Evolutionary conservation across 2,888 invertebrate genomes (phyloP), one percentile per base, ranked within the genome.

Genomic region (Baronia brevicornis): DNA sequence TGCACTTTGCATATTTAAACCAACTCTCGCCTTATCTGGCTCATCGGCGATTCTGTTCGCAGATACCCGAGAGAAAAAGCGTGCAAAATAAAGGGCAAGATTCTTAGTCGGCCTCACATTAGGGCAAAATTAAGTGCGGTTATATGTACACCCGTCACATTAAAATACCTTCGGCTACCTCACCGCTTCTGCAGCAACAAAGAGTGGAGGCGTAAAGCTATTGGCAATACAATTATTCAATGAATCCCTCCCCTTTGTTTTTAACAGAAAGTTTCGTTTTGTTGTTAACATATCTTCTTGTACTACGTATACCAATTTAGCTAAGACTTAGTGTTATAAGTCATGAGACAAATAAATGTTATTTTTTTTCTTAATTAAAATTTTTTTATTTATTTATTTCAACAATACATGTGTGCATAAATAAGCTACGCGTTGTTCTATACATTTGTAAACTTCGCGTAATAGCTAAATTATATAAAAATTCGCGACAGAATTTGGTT

Each of bases 111-210:
- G 52, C 50, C 58, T 66, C 75, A 68, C 74, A 77, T 84, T 79
- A 80, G 80, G 75, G 69, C 72, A 71, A 79, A 78, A 80, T 82
- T 82, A 80, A 84, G 84, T 84, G 80, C 73, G 60, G 72, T 80
- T 78, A 79, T 82, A 71, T 80, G 82, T 79, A 64, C 64, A 48
- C 48, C 53, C 72, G 78, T 73, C 79, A 77, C 79, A 74, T 82
- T 84, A 80, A 84, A 82, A 82, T 80, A 65, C 78, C 73, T 59
- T 54, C 46, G 64, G 68, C 71, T 71, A 69, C 72, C 66, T 69
- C 65, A 63, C 61, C 55, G 64, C 58, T 43, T 43, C 44, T 45
- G 58, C 57, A 62, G 69, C 72, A 72, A 72, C 68, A 70, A 68
- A 64, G 50, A 40, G 37, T 31, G 34, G 34, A 48, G 46, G 49